Percentiles rank a stretch among this genome's conserved stretches.
phyloP scores from a whole-genome alignment of 2,797 vertebrate genomes.

The Hoplostethus mediterraneus region DNA sequence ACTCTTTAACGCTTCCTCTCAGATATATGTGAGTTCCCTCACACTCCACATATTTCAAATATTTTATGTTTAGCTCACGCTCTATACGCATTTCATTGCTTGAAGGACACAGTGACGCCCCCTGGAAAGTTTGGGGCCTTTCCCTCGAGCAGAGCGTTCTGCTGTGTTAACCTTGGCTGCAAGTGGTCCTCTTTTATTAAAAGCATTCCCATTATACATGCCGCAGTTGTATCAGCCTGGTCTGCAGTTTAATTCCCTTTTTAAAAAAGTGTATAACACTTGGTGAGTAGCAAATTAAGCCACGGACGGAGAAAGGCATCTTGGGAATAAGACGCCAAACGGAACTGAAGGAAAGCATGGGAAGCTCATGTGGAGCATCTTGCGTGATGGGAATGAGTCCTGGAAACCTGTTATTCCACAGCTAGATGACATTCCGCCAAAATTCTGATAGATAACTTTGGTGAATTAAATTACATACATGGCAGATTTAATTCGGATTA shows the following conservation, averaged over 20 bases:
- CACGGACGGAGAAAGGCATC: not conserved
- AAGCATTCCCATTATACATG: not conserved
- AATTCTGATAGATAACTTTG: too few species aligned
- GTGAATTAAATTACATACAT: conserved; percentile 8
- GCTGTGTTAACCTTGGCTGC: conserved; percentile 4
- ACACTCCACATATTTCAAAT: not conserved
- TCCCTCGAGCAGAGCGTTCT: conserved; percentile 11
- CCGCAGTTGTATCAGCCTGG: not conserved
- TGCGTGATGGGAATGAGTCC: not conserved
- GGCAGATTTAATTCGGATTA: not conserved
- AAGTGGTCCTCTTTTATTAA: not conserved
- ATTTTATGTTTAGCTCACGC: not conserved
- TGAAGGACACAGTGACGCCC: not conserved
- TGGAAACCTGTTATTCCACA: not conserved
- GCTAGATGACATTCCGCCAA: too few species aligned
- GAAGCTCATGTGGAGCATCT: not conserved
- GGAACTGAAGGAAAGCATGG: not conserved
- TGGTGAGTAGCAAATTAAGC: not conserved
- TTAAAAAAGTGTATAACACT: not conserved
- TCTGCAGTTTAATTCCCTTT: not conserved
- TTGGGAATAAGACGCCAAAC: not conserved
- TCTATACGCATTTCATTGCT: not conserved
- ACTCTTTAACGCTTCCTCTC: conserved; percentile 3
- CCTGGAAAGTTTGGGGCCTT: not conserved
- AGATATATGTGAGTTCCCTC: conserved; percentile 10